Base-by-base conservation (phyloP, 2,113 vertebrate genomes). In the Halichoeres trimaculatus region DNA sequence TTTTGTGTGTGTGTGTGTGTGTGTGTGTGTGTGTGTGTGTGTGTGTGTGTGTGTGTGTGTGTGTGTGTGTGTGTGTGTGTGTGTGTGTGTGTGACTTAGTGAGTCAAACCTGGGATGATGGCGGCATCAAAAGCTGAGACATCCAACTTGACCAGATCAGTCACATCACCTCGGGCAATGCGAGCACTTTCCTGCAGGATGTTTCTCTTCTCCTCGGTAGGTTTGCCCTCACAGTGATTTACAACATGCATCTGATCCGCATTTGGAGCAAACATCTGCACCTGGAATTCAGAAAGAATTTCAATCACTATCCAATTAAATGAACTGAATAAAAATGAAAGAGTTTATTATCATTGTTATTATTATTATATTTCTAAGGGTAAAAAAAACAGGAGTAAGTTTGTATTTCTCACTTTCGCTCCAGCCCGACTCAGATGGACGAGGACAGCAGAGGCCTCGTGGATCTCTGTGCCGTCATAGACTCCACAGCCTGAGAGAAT, bases 171-270 rank as follows among this genome's bases (percentile, higher is more conserved):
- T 45, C 98, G 94, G 75, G 97, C 97, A 0, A 99, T 97, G 24
- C 98, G 95, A 1, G 97, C 97, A 0, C 97, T 98, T 83, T 99
- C 98, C 43, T 93, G 90, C 84, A 99, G 89, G 54, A 97, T 91
- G 0, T 98, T 99, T 87, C 98, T 96, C 61, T 93, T 95, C 67
- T 98, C 96, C 51, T 89, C 89, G 8, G 92, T 90, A 11, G 97
- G 96, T 41, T 98, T 95, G 0, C 97, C 97, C 67, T 95, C 95
- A 7, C 89, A 92, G 89, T 99, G 97, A 77, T 99, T 96, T 1
- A 99, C 85, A 35, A 99, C 97, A 0, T 99, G 96, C 97, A 99
- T 96, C 92, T 99, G 97, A 24, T 95, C 91, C 50, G 91, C 41
- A 62, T 97, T 88, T 0, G 96, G 97, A 45, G 97, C 97, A 74